Percentiles rank a stretch among this genome's conserved stretches.
These are phyloP conservation scores for Sialis fuliginosa DNA, from an alignment of 2,888 invertebrate species.

Conservation along the genomic window DNA sequence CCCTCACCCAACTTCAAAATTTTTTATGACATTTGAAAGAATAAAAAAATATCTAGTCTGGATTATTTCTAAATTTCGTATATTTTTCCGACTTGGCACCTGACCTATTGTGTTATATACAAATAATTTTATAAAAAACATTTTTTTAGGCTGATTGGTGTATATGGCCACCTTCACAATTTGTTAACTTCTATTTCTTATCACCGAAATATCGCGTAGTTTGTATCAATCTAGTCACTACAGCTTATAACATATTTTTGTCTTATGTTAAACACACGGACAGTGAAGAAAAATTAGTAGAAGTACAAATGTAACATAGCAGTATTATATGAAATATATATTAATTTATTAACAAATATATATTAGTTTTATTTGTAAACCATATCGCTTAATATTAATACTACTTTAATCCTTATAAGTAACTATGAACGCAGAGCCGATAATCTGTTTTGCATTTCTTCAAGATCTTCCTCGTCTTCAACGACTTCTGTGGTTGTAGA, in stretches of 20 bases:
- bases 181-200: constrained; percentile 76
- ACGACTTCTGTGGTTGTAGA: constrained; percentile 36
- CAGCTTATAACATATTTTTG: constrained; percentile 74
- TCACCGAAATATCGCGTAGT: constrained; percentile 68
- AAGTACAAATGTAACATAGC: not conserved
- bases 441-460: constrained; percentile 79
- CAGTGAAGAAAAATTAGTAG: not conserved
- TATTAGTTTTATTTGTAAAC: not conserved
- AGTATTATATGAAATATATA: not conserved
- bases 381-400: not conserved
- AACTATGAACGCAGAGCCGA: constrained; percentile 71
- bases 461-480: constrained; percentile 60
- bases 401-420: not conserved
- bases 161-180: constrained; percentile 83
- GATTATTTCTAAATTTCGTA: too few species aligned
- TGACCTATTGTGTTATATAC: too few species aligned
- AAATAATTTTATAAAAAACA: not conserved
- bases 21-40: too few species aligned
- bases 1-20: too few species aligned
- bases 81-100: too few species aligned
- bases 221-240: constrained; percentile 71
- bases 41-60: too few species aligned
- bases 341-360: not conserved
- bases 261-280: constrained; percentile 69
- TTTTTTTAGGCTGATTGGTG: constrained; percentile 64